Evolutionary conservation across 2,113 vertebrate genomes (phyloP), one percentile per base, ranked within the genome.

Genomic region (Malurus cyaneus): DNA sequence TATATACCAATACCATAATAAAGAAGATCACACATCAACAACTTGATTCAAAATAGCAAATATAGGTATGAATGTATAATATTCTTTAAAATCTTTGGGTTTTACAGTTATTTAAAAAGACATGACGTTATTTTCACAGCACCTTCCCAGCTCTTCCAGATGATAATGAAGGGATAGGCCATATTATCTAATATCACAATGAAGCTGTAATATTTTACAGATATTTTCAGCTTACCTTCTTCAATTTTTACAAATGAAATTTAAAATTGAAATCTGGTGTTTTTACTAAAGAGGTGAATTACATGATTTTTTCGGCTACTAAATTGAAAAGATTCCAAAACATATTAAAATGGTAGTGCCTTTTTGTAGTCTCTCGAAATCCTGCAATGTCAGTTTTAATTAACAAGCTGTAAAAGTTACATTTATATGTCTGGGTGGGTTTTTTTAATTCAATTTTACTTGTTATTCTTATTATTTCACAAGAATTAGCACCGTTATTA

Each of bases 91-190:
- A 97, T 96, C 92, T 96, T 90, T 76, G 82, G 31, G 18, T n/a
- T 95, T 97, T 83, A 86, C 86, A 95, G 90, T 92, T 93, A 93
- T 96, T 97, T 97, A 96, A 88, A 96, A 97, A 96, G 92, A 87
- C 41, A 71, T 46, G 69, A 67, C 62, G 41, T 84, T 97, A 97
- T 97, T 96, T 97, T 92, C 97, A 97, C 91, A 97, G 91, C 76
- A 94, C 94, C 97, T 95, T 97, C 97, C 97, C 98, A 98, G 98
- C 97, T 98, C 97, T 98, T 98, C 94, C 95, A 78, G 36, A 92
- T 94, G 97, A 98, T 98, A 98, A 99, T 98, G 98, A 98, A 98
- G 96, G 97, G 97, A 98, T 98, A 98, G 66, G 98, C 98, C 97
- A 97, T 97, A 98, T 98, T 97, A 98, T 91, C 96, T 93, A 96